Evolutionary conservation across 2,113 vertebrate species (phyloP), one percentile per base, ranked within the genome.

Genomic region (Eira barbara): DNA sequence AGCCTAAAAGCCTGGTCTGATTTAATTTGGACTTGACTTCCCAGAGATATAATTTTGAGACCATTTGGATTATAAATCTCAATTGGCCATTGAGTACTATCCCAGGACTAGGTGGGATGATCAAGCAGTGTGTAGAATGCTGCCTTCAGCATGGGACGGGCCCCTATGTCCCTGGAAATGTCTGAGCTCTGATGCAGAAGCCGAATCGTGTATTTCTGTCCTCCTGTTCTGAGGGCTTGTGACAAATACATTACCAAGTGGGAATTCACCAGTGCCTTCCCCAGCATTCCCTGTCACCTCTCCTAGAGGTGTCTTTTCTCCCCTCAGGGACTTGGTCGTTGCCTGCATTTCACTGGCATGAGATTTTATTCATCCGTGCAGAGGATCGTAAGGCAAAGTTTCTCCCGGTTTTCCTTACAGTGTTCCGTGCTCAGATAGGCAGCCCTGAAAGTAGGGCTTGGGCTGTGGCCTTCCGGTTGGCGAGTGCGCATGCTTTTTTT

Each of bases 1-100:
- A 97, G 98, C 94, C 94, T 97, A 74, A 98, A 98, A 98, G 97
- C 95, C 91, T 95, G 45, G n/a, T 82, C 74, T 98, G 98, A 97
- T 98, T 98, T 98, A 97, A 98, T 98, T 98, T 96, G 97, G 89
- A 96, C 89, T 94, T 97, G 96, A 98, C 95, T 98, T 98, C 86
- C 39, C 95, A 82, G 96, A 98, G 97, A 98, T 96, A 96, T 31
- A 69, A 95, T 98, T 98, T 97, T 85, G 89, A 98, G 92, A 86
- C 97, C 97, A 78, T 96, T 98, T 96, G 95, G 96, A 82, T 94
- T 98, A 97, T 98, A 95, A 95, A 97, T 98, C 97, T 93, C 95
- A 97, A 97, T 98, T 96, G 97, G 59, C 87, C n/a, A 14, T 52
- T 95, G 91, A 96, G 83, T 96, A 82, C 97, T 97, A 98, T 96